phyloP scores from a whole-genome alignment of 2,888 invertebrate species.

The Mycogona germanica region DNA sequence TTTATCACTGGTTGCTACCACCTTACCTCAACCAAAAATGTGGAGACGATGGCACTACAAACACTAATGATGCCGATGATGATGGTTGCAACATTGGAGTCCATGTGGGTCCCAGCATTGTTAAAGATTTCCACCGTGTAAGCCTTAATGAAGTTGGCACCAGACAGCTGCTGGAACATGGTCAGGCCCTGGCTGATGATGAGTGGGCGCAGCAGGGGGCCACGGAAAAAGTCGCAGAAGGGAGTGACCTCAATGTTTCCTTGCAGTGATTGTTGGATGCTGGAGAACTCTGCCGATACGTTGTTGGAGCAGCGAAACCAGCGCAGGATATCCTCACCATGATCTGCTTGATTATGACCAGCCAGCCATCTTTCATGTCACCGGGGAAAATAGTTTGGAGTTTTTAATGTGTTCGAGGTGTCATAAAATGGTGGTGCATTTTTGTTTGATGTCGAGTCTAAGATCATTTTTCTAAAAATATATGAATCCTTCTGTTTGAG shows the following conservation, averaged over 20 bases:
- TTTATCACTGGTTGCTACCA: too few relatives aligned
- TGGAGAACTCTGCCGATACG: too few relatives aligned
- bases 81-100: slow-evolving; percentile 52
- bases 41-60: slow-evolving; percentile 56
- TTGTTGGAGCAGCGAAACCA: too few relatives aligned
- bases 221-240: slow-evolving; percentile 52
- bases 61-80: slow-evolving; percentile 76
- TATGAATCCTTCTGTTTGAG: too few relatives aligned
- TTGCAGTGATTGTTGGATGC: slow-evolving; percentile 35
- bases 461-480: too few relatives aligned
- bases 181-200: slow-evolving; percentile 74
- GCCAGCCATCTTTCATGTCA: slow-evolving; percentile 35
- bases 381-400: too few relatives aligned
- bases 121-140: slow-evolving; percentile 61
- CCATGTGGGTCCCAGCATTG: slow-evolving; percentile 47
- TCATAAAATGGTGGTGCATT: too few relatives aligned
- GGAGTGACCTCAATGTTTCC: too few relatives aligned
- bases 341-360: slow-evolving; percentile 34
- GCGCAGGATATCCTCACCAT: slow-evolving; percentile 56
- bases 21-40: too few relatives aligned
- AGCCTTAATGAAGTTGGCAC: slow-evolving; percentile 72
- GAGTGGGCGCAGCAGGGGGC: slow-evolving; percentile 60
- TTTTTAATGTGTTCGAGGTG: too few relatives aligned
- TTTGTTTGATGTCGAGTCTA: too few relatives aligned
- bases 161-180: slow-evolving; percentile 88